A percentile compares a stretch with the other conserved stretches of the same genome.
These are phyloP conservation scores for Bubo bubo DNA, from an alignment of 2,113 vertebrate genomes.

Conservation along the genomic window DNA sequence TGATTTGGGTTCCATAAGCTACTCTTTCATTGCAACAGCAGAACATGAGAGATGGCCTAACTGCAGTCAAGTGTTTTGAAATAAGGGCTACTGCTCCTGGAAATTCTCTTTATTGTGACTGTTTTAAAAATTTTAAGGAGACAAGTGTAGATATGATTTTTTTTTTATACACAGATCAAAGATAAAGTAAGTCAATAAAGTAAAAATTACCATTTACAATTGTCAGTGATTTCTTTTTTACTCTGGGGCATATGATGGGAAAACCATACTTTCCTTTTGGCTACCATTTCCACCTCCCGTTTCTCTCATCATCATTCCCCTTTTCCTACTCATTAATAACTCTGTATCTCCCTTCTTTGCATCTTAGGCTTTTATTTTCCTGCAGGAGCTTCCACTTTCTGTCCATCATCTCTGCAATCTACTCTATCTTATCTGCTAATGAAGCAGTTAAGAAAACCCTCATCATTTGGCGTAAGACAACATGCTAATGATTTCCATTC, in stretches of 20 bases:
- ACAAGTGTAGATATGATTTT: background rate
- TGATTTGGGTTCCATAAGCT: background rate
- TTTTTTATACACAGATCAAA: background rate
- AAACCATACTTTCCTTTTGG: background rate
- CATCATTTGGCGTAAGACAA: conserved; percentile 40
- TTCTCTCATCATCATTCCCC: background rate
- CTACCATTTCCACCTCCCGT: background rate
- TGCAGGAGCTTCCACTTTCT: background rate
- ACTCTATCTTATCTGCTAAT: conserved; percentile 12
- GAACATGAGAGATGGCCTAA: background rate
- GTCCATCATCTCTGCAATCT: background rate
- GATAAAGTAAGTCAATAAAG: background rate
- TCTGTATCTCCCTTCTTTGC: background rate
- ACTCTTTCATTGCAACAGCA: background rate
- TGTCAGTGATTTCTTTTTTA: background rate
- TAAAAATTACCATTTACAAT: background rate
- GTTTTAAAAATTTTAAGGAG: background rate
- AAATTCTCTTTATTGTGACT: background rate
- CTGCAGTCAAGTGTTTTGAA: background rate
- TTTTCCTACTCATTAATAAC: background rate
- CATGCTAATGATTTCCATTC: conserved; percentile 34
- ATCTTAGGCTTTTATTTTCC: background rate
- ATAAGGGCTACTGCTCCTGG: background rate
- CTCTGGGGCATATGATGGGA: background rate
- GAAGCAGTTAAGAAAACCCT: conserved; percentile 48